Conservation (phyloP, 2,113 vertebrate species). For the Himantopus leucocephalus region DNA sequence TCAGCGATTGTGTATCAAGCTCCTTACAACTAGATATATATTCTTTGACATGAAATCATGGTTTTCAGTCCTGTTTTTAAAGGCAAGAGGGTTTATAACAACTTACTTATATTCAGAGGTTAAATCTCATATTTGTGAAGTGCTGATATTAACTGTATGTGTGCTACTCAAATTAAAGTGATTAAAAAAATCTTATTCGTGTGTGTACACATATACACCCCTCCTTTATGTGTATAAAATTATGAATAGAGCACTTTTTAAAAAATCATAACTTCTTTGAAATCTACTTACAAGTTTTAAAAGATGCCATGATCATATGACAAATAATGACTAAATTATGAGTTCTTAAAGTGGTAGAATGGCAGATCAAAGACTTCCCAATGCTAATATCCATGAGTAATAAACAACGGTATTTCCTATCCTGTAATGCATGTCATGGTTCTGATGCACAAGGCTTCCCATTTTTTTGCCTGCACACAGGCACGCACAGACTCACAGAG, state of each 20-base stretch:
- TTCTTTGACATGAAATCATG: not conserved
- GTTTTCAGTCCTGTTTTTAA: not conserved
- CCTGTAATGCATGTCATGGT: not conserved
- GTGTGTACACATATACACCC: not conserved
- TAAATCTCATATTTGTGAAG: not conserved
- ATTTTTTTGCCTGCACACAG: not conserved
- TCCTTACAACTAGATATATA: not conserved
- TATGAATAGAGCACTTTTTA: not conserved
- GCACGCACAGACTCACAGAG: slow-evolving; percentile 25
- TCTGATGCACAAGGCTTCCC: not conserved
- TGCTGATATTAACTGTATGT: not conserved
- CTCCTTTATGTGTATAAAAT: not conserved
- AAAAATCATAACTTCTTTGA: not conserved
- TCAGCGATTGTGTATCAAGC: not conserved
- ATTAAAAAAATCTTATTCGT: not conserved
- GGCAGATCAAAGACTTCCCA: not conserved
- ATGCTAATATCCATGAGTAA: not conserved
- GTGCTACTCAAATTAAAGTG: not conserved
- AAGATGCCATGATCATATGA: not conserved
- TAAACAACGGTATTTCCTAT: not conserved
- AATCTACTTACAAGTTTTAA: not conserved
- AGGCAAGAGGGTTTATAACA: not conserved
- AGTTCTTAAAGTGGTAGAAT: not conserved
- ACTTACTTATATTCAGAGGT: not conserved
- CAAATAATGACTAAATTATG: not conserved